Evolutionary conservation across 1,140 invertebrate species (phyloP), one percentile per base, ranked within the genome.

Genomic region (Anastatus disparis): DNA sequence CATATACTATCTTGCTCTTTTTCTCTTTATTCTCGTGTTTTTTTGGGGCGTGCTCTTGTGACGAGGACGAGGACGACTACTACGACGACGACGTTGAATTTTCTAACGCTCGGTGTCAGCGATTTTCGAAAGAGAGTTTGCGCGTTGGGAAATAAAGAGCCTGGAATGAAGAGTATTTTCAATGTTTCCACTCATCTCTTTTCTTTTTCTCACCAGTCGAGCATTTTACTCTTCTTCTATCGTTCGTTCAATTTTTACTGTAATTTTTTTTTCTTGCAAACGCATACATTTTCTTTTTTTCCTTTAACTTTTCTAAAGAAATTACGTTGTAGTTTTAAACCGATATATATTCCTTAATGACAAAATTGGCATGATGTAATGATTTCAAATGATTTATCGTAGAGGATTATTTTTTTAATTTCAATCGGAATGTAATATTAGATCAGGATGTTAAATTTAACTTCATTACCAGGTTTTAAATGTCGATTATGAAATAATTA

Each of bases 101-200:
- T 61, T 44, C 29, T 27, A 46, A 29, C 53, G 40, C 44, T 31
- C 22, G 53, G 31, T 50, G 65, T 68, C 65, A 68, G 65, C 65
- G 55, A 68, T 68, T 68, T 58, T 40, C 65, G 65, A 50, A 68
- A 55, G 55, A 44, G 55, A 67, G 26, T 59, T 68, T 20, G 44
- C 65, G 56, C 65, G 40, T 27, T 59, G 65, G 42, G 24, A 68
- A 68, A 68, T 68, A 68, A 68, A 68, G 65, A 68, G 26, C 46
- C 22, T 50, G 63, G 64, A 66, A 66, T 66, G 38, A 66, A 56
- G 65, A 50, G 65, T 59, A 59, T 68, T 68, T 68, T 59, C 65
- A 68, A 48, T 66, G 52, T 68, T 68, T 59, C 31, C 53, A 52
- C 20, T 35, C 31, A 35, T 35, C 31, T 10, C 31, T 35, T 27